Percentiles rank a stretch among this genome's conserved stretches.
These are phyloP conservation scores for Euphysa ruthae DNA, from an alignment of 30 jellyfish, hydroid and myxozoan genomes.

Conservation along the genomic window DNA sequence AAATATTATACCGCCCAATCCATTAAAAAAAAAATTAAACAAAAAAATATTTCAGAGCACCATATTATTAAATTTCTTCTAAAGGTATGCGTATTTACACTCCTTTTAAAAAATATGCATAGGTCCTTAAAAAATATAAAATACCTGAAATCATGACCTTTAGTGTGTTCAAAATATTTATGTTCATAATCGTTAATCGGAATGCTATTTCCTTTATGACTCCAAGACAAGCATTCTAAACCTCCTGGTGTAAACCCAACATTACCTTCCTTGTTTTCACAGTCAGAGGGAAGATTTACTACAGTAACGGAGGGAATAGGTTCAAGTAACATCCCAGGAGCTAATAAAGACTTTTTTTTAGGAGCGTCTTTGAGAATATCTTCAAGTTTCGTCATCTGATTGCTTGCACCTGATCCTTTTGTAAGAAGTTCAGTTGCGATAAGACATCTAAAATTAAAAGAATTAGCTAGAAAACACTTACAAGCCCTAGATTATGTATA, in stretches of 20 bases:
- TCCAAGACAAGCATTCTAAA: slow-evolving; percentile 48
- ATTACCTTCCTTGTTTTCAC: slow-evolving; percentile 3
- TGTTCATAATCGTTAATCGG: slow-evolving; percentile 60
- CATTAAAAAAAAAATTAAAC: too few relatives aligned
- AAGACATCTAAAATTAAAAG: slow-evolving; percentile 31
- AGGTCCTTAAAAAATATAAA: too few relatives aligned
- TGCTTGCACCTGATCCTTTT: slow-evolving; percentile 57
- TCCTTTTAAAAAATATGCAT: too few relatives aligned
- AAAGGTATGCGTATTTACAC: too few relatives aligned
- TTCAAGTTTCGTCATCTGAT: slow-evolving; percentile 47
- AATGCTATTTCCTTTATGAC: slow-evolving; percentile 40
- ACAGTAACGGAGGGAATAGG: slow-evolving; percentile 59
- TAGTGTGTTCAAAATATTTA: slow-evolving; percentile 20
- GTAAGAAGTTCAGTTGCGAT: slow-evolving; percentile 47
- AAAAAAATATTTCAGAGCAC: too few relatives aligned
- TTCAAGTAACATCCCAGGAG: slow-evolving; percentile 45
- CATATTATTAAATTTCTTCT: too few relatives aligned
- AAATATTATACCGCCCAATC: too few relatives aligned
- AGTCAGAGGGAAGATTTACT: slow-evolving; percentile 13
- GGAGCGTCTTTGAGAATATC: slow-evolving; percentile 57
- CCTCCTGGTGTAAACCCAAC: slow-evolving; percentile 63
- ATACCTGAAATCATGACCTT: slow-evolving; percentile 73
- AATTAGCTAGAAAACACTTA: neutral
- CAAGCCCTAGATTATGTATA: too few relatives aligned
- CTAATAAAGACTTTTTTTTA: slow-evolving; percentile 47